A percentile compares a stretch with the other conserved stretches of the same genome.
Evolutionary conservation across 2,888 invertebrate genomes (phyloP).

Genomic region (Calameuta idolon): DNA sequence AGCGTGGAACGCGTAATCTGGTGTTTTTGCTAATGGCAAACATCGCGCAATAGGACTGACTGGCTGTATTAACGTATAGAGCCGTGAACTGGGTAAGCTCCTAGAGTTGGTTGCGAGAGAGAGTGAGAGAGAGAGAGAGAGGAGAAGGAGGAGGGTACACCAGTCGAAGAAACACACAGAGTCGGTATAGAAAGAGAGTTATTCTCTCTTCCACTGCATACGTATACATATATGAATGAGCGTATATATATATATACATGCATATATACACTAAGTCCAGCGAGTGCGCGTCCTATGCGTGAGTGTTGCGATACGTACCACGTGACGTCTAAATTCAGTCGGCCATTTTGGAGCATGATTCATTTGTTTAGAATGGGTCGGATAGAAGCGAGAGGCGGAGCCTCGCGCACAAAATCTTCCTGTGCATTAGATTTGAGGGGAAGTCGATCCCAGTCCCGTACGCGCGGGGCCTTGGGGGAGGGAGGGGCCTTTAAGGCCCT

Average conservation of each 20-base stretch:
- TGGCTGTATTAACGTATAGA: constrained; percentile 4
- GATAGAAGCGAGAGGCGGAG: constrained; percentile 65
- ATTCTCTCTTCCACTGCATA: constrained; percentile 21
- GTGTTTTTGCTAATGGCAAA: constrained; percentile 5
- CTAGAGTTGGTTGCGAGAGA: constrained; percentile 11
- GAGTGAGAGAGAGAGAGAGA: neutral
- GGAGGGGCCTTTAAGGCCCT: neutral
- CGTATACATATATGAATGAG: constrained; percentile 9
- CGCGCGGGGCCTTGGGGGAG: neutral
- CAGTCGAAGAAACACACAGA: constrained; percentile 5
- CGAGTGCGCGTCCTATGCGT: constrained; percentile 12
- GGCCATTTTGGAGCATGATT: constrained; percentile 67
- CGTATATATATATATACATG: neutral
- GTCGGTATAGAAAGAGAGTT: neutral
- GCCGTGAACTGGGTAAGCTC: neutral
- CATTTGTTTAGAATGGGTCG: constrained; percentile 67
- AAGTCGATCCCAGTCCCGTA: constrained; percentile 1
- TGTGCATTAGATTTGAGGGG: constrained; percentile 42
- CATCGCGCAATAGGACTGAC: neutral
- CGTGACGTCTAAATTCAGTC: constrained; percentile 67
- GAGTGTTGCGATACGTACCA: constrained; percentile 52
- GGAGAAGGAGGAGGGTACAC: neutral
- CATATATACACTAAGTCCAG: neutral
- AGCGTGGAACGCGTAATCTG: constrained; percentile 1
- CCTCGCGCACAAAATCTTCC: constrained; percentile 57